Conservation (phyloP, 2,113 vertebrate species). For the Bos taurus region ARS-UCD2.0 NC_037328.1:146696501-146697000, state of each 20-base stretch:
- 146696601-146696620: fast-evolving
- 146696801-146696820: too few species aligned
- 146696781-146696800: too few species aligned
- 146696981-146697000: background rate
- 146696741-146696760: too few species aligned
- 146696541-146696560: background rate
- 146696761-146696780: too few species aligned
- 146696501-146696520: background rate
- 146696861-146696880: background rate
- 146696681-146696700: too few species aligned
- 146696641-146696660: fast-evolving
- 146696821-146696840: too few species aligned
- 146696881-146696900: background rate
- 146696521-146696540: background rate
- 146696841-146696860: too few species aligned
- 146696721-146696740: too few species aligned
- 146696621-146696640: too few species aligned
- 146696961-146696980: background rate
- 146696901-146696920: background rate
- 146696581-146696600: background rate
- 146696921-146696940: background rate
- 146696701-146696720: too few species aligned
- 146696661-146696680: too few species aligned
- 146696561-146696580: background rate
- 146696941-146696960: fast-evolving